A percentile compares a stretch with the other conserved stretches of the same genome.
These are phyloP conservation scores for Xestoiulus laeticollis DNA, from an alignment of 2,888 invertebrate species.

Conservation along the genomic window DNA sequence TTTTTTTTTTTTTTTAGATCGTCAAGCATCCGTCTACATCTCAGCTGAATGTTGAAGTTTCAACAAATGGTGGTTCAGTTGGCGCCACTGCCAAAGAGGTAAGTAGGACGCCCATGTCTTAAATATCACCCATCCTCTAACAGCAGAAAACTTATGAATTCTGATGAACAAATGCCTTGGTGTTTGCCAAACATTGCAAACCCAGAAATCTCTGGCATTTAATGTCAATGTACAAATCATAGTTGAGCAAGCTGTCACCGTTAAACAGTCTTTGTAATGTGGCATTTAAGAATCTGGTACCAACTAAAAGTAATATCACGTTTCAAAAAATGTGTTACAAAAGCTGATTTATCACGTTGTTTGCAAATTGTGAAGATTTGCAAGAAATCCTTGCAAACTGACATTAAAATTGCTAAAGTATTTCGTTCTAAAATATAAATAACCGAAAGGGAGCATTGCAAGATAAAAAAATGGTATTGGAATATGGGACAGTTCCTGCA, in stretches of 20 bases:
- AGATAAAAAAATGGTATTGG: no score
- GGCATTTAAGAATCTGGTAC: neutral
- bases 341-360: neutral
- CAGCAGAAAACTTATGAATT: neutral
- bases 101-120: slow-evolving; percentile 10
- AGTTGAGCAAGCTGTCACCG: neutral
- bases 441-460: neutral
- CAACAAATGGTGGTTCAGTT: slow-evolving; percentile 36
- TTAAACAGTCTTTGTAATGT: neutral
- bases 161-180: neutral
- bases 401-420: neutral
- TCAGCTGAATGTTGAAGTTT: slow-evolving; percentile 30
- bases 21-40: slow-evolving; percentile 40
- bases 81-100: slow-evolving; percentile 48
- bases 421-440: neutral
- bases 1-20: slow-evolving; percentile 36
- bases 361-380: no score
- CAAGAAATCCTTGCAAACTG: neutral
- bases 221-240: neutral
- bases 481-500: no score
- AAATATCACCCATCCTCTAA: neutral
- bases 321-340: neutral
- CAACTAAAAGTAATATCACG: neutral
- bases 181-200: neutral
- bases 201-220: neutral